Evolutionary conservation across 2,113 vertebrate genomes (phyloP).

Genomic region (Menidia beryllina): DNA sequence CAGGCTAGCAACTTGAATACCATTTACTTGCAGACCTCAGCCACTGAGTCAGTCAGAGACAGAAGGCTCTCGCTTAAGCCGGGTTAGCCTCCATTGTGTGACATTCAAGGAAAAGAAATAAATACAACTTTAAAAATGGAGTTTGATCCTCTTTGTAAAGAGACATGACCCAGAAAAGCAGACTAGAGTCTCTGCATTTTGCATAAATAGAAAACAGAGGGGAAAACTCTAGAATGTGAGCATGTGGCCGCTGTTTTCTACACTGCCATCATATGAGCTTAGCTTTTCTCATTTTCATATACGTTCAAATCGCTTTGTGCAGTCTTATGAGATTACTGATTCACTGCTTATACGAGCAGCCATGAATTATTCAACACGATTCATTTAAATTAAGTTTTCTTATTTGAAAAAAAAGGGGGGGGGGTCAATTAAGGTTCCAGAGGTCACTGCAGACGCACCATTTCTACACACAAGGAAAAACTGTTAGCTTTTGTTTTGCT

Average conservation of each 20-base stretch:
- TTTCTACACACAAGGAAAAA: constrained; percentile 31
- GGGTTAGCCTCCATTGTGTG: constrained; percentile 32
- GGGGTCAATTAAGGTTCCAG: constrained; percentile 4
- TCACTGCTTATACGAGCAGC: constrained; percentile 13
- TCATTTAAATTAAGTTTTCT: constrained; percentile 4
- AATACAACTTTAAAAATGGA: constrained; percentile 48
- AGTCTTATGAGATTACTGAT: not conserved
- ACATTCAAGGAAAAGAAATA: constrained; percentile 58
- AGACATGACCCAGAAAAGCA: constrained; percentile 54
- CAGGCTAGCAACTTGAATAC: constrained; percentile 68
- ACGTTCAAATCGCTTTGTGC: not conserved
- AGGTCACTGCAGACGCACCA: constrained; percentile 13
- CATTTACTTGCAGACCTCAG: constrained; percentile 62
- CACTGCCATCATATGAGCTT: too few species aligned
- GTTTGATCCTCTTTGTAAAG: constrained; percentile 54
- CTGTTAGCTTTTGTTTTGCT: constrained; percentile 32
- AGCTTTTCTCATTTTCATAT: too few species aligned
- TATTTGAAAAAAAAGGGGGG: not conserved
- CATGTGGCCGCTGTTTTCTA: too few species aligned
- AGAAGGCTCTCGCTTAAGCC: constrained; percentile 46
- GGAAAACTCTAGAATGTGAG: too few species aligned
- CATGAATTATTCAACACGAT: not conserved
- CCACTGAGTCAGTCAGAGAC: constrained; percentile 54
- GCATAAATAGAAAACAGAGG: not conserved
- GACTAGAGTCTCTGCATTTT: constrained; percentile 5